Evolutionary conservation across 2,113 vertebrate genomes (phyloP), one percentile per base, ranked within the genome.

Genomic region (Caranx ignobilis): DNA sequence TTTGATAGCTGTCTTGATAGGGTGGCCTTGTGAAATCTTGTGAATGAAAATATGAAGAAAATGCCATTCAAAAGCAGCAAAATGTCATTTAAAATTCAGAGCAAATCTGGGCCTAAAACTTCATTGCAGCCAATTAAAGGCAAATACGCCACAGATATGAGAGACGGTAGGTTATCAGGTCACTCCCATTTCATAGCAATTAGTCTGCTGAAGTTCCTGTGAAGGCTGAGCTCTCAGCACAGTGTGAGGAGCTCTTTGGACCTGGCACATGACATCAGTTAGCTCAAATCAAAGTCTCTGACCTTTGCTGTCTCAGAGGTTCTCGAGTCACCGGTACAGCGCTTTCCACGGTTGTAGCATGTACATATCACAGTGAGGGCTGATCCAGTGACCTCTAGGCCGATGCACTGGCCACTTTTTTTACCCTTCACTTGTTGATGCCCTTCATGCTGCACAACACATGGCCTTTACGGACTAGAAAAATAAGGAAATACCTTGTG

Each of bases 61-160:
- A 89, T 87, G 86, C 91, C 95, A 89, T 89, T 91, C 75, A 94
- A 89, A 81, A 81, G 89, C 84, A 84, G 87, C 79, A 88, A 91
- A 91, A 95, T 90, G 93, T 88, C 89, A 90, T 83, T 68, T 63
- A 84, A 81, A 83, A 77, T 45, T 48, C 80, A 74, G 82, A 61
- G 74, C 5, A 26, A 74, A 90, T 77, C 79, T 60, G 60, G 52
- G 59, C 56, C 65, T 31, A 75, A 82, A 90, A 88, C 79, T 65
- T 71, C 67, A 76, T 80, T 32, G 72, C 70, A 71, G 84, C 80
- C 90, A 92, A 92, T 92, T 93, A 92, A 72, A 89, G 87, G 92
- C 86, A 89, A 91, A 92, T 89, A 81, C 76, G 82, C 71, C 83
- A 81, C 2, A 18, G 80, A 87, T 87, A 61, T 37, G 19, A 79